Conservation (phyloP, 2,113 vertebrate species). For the Lophius piscatorius region DNA sequence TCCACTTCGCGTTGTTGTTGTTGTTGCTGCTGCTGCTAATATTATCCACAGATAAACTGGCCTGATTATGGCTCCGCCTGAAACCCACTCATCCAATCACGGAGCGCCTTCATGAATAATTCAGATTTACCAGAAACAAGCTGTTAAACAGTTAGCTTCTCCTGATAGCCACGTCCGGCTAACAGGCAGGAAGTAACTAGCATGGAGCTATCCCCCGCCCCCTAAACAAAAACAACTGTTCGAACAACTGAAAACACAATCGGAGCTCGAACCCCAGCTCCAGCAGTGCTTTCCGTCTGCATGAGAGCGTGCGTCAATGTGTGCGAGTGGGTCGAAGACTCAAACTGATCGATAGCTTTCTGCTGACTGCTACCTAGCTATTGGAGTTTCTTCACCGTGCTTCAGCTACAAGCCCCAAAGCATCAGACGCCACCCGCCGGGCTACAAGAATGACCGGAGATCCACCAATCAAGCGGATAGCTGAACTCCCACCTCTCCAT, state of each 20-base stretch:
- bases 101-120: conserved; percentile 36
- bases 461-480: conserved; percentile 2
- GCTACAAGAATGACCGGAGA: not conserved
- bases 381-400: not conserved
- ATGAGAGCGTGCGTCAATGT: not conserved
- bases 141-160: conserved; percentile 51
- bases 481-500: not conserved
- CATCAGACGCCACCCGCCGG: conserved; percentile 20
- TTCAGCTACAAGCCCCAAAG: rapidly evolving
- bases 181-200: conserved; percentile 36
- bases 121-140: not conserved
- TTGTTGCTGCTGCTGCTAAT: not conserved
- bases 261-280: not conserved
- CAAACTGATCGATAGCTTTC: no score
- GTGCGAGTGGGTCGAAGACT: no score
- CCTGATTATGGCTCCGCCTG: conserved; percentile 20
- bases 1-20: no score
- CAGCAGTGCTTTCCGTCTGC: not conserved
- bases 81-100: conserved; percentile 35
- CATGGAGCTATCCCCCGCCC: conserved; percentile 20
- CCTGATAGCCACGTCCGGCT: conserved; percentile 28
- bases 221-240: not conserved
- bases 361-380: no score
- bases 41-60: no score
- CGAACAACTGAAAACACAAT: not conserved